Base-by-base conservation (phyloP, 2,113 vertebrate species). In the Corvus cornix region DNA sequence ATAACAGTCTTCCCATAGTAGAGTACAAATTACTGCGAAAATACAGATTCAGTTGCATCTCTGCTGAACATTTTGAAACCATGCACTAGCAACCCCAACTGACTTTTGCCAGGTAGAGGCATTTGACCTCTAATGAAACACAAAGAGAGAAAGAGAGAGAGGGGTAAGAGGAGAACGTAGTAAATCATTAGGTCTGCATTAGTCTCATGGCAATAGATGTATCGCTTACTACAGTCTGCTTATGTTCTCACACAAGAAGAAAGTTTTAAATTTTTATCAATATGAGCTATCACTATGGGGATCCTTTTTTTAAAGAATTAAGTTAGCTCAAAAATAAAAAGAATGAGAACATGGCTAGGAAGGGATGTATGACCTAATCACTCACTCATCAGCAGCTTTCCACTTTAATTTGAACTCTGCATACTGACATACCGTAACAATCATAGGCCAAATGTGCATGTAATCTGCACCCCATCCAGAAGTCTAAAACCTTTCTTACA, bases 21-120 rank as follows among this genome's bases (percentile, higher is more conserved):
- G 84, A 94, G 93, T 98, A 98, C 96, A 96, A 95, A 94, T 97
- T 97, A 97, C 97, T 98, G 94, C 72, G 51, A 98, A 98, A 96
- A 96, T 93, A 97, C 95, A 97, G 95, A 96, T 95, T 93, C 95
- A 90, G 88, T 96, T 97, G 97, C 95, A 97, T 96, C 96, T 98
- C 85, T 11, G 89, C 95, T 97, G 96, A 98, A 97, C 84, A 15
- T 97, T 97, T 96, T 96, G 97, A 98, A 98, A 98, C 98, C 97
- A 98, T 97, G 98, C 96, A 97, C 97, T 98, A 97, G 97, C 97
- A 92, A 97, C 97, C 97, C 97, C 77, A 97, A 95, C 56, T 98
- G 98, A 98, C 97, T 98, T 98, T 96, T 97, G 96, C 97, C 97
- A 97, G 97, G 95, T 97, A 97, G 96, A 97, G 96, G 97, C 95